Percentiles rank a stretch among this genome's conserved stretches.
phyloP scores from a whole-genome alignment of 2,113 vertebrate genomes.

The Antennarius striatus region DNA sequence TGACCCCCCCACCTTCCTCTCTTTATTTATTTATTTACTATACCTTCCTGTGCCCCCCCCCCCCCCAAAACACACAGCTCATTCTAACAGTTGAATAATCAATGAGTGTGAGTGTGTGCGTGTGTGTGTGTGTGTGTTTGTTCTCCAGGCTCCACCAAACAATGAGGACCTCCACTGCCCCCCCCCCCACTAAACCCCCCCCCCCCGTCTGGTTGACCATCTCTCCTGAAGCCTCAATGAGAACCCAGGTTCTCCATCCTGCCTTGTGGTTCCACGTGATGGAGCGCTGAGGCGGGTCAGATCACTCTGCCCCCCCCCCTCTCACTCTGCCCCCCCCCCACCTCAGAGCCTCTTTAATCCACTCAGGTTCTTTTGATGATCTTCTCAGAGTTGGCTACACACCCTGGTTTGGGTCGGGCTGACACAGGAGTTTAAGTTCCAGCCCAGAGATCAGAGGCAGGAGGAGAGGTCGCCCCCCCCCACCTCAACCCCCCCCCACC shows the following conservation, averaged over 20 bases:
- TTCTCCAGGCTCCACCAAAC: constrained; percentile 34
- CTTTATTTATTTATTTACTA: constrained; percentile 30
- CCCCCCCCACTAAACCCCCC: constrained; percentile 35
- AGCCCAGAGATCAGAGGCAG: constrained; percentile 46
- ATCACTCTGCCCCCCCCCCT: not conserved
- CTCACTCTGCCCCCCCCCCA: constrained; percentile 15
- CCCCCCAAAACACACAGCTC: not conserved
- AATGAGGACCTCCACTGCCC: constrained; percentile 33
- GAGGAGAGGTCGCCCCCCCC: constrained; percentile 20
- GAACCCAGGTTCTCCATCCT: constrained; percentile 30
- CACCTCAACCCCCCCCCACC: constrained; percentile 33
- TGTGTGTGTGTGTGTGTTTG: constrained; percentile 6
- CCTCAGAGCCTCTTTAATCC: constrained; percentile 16
- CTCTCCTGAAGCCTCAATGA: constrained; percentile 18
- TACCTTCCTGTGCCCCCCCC: constrained; percentile 1
- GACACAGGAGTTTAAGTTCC: constrained; percentile 51
- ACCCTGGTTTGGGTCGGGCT: constrained; percentile 41
- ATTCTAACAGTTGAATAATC: constrained; percentile 33
- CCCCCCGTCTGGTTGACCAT: constrained; percentile 30
- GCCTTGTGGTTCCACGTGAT: constrained; percentile 12
- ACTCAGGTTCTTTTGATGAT: constrained; percentile 40
- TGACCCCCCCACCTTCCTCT: constrained; percentile 35
- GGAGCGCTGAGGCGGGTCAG: constrained; percentile 3
- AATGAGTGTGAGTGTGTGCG: constrained; percentile 2
- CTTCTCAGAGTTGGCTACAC: constrained; percentile 16